phyloP scores from a whole-genome alignment of 2,797 vertebrate genomes.

The Mormyrus proboscirostris region DNA sequence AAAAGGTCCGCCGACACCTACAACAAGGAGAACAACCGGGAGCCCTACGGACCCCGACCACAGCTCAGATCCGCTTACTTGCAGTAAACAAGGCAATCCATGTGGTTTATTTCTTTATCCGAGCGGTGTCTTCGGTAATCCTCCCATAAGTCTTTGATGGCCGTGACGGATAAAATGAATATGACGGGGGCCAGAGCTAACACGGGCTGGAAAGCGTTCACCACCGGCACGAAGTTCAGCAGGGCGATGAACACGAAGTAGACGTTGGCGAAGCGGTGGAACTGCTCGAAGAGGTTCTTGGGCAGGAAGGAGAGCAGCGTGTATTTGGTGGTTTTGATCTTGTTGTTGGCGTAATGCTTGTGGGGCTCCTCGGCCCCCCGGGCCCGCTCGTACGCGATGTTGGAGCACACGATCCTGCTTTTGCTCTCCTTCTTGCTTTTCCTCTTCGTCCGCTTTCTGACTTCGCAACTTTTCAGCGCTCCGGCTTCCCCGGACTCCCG shows the following conservation, averaged over 20 bases:
- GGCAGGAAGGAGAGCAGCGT: constrained; percentile 88
- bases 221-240: constrained; percentile 85
- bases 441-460: constrained; percentile 56
- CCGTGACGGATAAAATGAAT: constrained; percentile 89
- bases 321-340: constrained; percentile 94
- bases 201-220: constrained; percentile 91
- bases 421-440: constrained; percentile 67
- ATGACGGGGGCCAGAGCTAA: constrained; percentile 87
- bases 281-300: constrained; percentile 96
- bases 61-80: constrained; percentile 57
- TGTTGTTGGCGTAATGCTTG: constrained; percentile 71
- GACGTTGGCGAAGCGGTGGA: constrained; percentile 90
- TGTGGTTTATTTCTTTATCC: constrained; percentile 90
- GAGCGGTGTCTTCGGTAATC: constrained; percentile 89
- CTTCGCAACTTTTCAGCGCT: constrained; percentile 39
- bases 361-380: constrained; percentile 63
- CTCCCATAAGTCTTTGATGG: constrained; percentile 94
- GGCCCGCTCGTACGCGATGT: constrained; percentile 57
- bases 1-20: neutral
- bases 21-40: neutral
- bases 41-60: neutral
- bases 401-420: constrained; percentile 73
- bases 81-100: constrained; percentile 90
- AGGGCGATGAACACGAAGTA: constrained; percentile 95
- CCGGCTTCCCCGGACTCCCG: constrained; percentile 51